Evolutionary conservation across 2,888 invertebrate species (phyloP).

Genomic region (Perizoma flavofasciatum): DNA sequence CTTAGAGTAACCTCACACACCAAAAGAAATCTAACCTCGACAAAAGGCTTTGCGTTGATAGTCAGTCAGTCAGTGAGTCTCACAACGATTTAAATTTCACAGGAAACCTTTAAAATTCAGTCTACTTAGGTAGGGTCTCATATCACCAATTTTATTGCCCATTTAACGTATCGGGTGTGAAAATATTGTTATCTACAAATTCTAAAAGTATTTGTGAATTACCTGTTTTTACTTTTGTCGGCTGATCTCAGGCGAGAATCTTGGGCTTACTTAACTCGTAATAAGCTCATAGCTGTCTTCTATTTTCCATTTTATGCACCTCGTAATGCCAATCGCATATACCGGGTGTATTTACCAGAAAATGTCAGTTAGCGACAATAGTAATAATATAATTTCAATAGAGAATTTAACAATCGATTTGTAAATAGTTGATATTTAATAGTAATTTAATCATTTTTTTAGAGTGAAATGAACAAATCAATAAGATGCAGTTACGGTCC

Average conservation of each 20-base stretch:
- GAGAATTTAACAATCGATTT: too few species aligned
- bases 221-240: slow-evolving; percentile 25
- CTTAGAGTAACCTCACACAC: too few species aligned
- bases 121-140: slow-evolving; percentile 2
- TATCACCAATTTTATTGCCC: slow-evolving; percentile 23
- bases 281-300: slow-evolving; percentile 51
- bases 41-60: background rate
- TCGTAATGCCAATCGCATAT: slow-evolving; percentile 45
- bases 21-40: too few species aligned
- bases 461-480: too few species aligned
- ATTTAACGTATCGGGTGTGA: slow-evolving; percentile 30
- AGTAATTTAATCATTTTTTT: too few species aligned
- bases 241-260: slow-evolving; percentile 17
- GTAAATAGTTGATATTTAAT: too few species aligned
- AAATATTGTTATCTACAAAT: slow-evolving; percentile 23
- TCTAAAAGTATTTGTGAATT: slow-evolving; percentile 17
- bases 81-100: background rate
- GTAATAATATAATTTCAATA: too few species aligned
- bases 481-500: too few species aligned
- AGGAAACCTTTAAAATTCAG: background rate
- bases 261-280: slow-evolving; percentile 8
- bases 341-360: slow-evolving; percentile 7
- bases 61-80: background rate
- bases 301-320: slow-evolving; percentile 57
- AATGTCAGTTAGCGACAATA: too few species aligned